Base-by-base conservation (phyloP, 1,140 invertebrate genomes). In the Aphidius gifuensis region DNA sequence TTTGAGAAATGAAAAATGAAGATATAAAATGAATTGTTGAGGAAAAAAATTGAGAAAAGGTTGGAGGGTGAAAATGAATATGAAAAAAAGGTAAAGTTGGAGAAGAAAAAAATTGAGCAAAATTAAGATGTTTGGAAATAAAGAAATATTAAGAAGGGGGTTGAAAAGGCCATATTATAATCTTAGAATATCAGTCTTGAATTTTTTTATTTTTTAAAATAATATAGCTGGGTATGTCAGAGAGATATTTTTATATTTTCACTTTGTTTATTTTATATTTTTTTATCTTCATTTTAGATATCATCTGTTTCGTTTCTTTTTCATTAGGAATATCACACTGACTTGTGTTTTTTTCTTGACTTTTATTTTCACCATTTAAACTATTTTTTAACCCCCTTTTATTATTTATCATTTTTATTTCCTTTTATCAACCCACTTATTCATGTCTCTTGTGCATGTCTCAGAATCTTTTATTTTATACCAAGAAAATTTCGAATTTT, bases 101-200 rank as follows among this genome's bases (percentile, higher is more conserved):
- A 40, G 38, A n/a, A 42, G 48, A 11, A 16, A 40, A 11, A 38
- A 49, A 61, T 61, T 53, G 50, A 60, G 40, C 45, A 44, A 9
- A 23, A 16, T 44, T 44, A 38, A 54, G 40, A 21, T 38, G 2
- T 38, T 54, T 9, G 32, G 44, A 46, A 43, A 9, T 47, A 58
- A 44, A 23, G 45, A 38, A 32, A 44, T 43, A 61, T 53, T 43
- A 43, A 61, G 45, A 8, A 46, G 32, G 39, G 43, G 67, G 63
- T 66, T 70, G 64, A 68, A 47, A 60, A 62, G 65, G 66, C 71
- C 70, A 71, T 72, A 70, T 72, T 72, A 72, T 71, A 71, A 71
- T 70, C 45, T 16, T 32, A n/a, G 6, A 11, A 1, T 40, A 47
- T 58, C 44, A 47, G 62, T 61, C 61, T 61, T 62, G 68, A 65